Evolutionary conservation across 2,888 invertebrate species (phyloP).

Genomic region (Lycophotia porphyrea): DNA sequence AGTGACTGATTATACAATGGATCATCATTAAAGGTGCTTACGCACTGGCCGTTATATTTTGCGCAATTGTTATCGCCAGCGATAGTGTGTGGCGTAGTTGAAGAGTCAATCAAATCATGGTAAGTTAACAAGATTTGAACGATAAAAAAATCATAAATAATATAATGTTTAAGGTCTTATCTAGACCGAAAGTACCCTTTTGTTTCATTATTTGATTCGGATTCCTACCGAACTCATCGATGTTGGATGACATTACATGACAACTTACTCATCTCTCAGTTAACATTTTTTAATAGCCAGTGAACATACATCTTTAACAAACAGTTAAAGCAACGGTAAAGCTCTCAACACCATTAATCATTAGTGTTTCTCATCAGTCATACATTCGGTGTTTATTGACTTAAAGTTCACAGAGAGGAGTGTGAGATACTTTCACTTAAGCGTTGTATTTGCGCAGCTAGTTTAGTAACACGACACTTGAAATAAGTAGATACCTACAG

Average conservation of each 20-base stretch:
- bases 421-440: constrained; percentile 66
- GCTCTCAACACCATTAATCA: constrained; percentile 72
- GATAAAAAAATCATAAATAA: neutral
- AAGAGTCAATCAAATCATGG: neutral
- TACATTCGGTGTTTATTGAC: constrained; percentile 67
- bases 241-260: neutral
- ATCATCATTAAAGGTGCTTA: constrained; percentile 68
- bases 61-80: neutral
- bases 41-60: constrained; percentile 13
- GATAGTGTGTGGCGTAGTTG: neutral
- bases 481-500: neutral
- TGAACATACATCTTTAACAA: constrained; percentile 44
- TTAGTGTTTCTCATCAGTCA: constrained; percentile 71
- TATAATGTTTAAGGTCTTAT: neutral
- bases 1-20: constrained; percentile 75
- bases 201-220: neutral
- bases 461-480: constrained; percentile 12
- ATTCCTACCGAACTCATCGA: neutral
- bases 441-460: constrained; percentile 28
- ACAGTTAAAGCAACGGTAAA: constrained; percentile 67
- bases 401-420: constrained; percentile 61
- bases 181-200: neutral
- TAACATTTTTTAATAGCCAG: constrained; percentile 26
- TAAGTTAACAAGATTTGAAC: neutral
- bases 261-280: constrained; percentile 1